Base-by-base conservation (phyloP, 2,888 invertebrate genomes). In the Sisyra nigra region DNA sequence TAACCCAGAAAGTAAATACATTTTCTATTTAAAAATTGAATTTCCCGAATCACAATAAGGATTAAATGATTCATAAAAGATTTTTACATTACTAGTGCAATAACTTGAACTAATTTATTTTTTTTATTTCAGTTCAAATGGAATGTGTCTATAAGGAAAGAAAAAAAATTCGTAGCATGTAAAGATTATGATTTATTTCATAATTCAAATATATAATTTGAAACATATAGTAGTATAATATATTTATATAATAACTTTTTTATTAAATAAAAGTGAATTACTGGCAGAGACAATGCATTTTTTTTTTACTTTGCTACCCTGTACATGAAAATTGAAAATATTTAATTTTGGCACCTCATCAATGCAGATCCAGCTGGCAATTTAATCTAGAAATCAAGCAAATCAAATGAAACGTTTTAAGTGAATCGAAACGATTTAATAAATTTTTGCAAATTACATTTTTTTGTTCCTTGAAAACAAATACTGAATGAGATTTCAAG, bases 111-210 rank as follows among this genome's bases (percentile, higher is more conserved):
- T n/a, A n/a, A n/a, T n/a, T n/a, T n/a, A n/a, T n/a, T n/a, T n/a
- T n/a, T 50, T 54, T 51, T 50, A 44, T 75, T 79, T 49, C 71
- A 87, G 88, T 88, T 55, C 81, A 79, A 58, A 55, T 62, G 49
- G 63, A 66, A 14, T 66, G 67, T 18, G 56, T 82, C 0, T 84
- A 83, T 55, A 70, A 69, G 53, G 89, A 91, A 57, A 68, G 69
- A 52, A 85, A 80, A 60, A 83, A 77, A 62, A 68, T 89, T 34
- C 74, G 81, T 53, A 86, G 86, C 55, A 63, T 77, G 54, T 60
- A 57, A 52, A 54, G 3, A n/a, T 17, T 18, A 3, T 3, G 2
- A 14, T 34, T n/a, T 7, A 14, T 3, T 34, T 34, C 8, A 34
- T 11, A 7, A 11, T 9, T 7, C 8, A 8, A n/a, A n/a, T 3